Percentiles rank a stretch among this genome's conserved stretches.
Conservation (phyloP, 1,140 invertebrate genomes). For the Caerostris extrusa region DNA sequence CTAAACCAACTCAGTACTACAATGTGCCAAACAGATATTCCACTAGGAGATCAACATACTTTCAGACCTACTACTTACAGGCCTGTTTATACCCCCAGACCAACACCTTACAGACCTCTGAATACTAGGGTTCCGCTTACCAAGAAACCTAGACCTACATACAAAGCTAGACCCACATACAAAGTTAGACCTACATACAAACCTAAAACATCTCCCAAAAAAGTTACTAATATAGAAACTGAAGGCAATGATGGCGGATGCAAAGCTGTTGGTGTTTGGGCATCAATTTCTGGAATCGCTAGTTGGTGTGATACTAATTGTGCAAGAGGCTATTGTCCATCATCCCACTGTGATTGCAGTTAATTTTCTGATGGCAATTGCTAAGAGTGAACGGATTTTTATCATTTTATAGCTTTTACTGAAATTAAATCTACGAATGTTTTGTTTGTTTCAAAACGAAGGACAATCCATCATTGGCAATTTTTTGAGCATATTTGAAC, state of each 20-base stretch:
- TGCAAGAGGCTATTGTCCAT: constrained; percentile 73
- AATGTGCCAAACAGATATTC: constrained; percentile 41
- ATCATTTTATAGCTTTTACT: too few relatives aligned
- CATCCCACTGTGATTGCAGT: constrained; percentile 73
- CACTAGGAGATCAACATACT: constrained; percentile 39
- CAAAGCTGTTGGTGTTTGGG: constrained; percentile 67
- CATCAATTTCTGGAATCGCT: constrained; percentile 71
- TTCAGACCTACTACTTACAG: constrained; percentile 51
- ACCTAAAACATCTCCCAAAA: constrained; percentile 4
- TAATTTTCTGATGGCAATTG: not conserved
- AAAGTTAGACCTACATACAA: constrained; percentile 64
- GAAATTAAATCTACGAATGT: too few relatives aligned
- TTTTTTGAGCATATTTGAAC: too few relatives aligned
- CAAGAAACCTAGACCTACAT: constrained; percentile 69
- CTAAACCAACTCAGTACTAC: not conserved
- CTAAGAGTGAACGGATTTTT: too few relatives aligned
- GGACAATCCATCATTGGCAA: too few relatives aligned
- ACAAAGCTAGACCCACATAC: constrained; percentile 39
- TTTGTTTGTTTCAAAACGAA: too few relatives aligned
- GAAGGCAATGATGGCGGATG: constrained; percentile 48
- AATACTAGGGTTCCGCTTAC: constrained; percentile 38
- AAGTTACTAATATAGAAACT: constrained; percentile 53
- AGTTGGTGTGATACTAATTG: constrained; percentile 77
- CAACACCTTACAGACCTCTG: constrained; percentile 57
- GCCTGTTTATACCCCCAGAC: constrained; percentile 68